Conservation (phyloP, 2,113 vertebrate species). For the Clarias batrachus region DNA sequence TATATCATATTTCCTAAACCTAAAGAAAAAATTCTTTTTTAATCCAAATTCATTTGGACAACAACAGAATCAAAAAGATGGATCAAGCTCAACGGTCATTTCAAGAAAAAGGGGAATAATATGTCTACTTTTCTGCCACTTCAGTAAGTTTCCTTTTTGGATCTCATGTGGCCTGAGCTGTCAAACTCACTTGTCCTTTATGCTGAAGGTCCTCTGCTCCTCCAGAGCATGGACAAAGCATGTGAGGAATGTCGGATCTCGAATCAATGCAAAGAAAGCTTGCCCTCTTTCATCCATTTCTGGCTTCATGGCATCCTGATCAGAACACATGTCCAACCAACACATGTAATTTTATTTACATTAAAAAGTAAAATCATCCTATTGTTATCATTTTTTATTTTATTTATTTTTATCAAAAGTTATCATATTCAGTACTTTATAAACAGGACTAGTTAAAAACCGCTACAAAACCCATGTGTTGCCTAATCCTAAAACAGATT, state of each 20-base stretch:
- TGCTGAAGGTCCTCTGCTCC: constrained; percentile 51
- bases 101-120: not conserved
- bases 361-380: not conserved
- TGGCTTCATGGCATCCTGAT: constrained; percentile 33
- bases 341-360: not conserved
- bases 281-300: constrained; percentile 38
- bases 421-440: not conserved
- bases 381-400: too few relatives aligned
- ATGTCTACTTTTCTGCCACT: not conserved
- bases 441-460: not conserved
- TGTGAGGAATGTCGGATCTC: constrained; percentile 52
- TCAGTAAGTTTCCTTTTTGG: not conserved
- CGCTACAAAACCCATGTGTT: not conserved
- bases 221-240: constrained; percentile 57
- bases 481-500: not conserved
- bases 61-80: not conserved
- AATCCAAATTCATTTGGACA: not conserved
- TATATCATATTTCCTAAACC: not conserved
- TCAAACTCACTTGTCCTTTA: constrained; percentile 58
- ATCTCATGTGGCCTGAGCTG: not conserved
- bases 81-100: not conserved
- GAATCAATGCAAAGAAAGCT: constrained; percentile 49
- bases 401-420: not conserved
- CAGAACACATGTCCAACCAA: constrained; percentile 3
- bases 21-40: not conserved